phyloP scores from a whole-genome alignment of 2,113 vertebrate genomes.

The Anseranas semipalmata region DNA sequence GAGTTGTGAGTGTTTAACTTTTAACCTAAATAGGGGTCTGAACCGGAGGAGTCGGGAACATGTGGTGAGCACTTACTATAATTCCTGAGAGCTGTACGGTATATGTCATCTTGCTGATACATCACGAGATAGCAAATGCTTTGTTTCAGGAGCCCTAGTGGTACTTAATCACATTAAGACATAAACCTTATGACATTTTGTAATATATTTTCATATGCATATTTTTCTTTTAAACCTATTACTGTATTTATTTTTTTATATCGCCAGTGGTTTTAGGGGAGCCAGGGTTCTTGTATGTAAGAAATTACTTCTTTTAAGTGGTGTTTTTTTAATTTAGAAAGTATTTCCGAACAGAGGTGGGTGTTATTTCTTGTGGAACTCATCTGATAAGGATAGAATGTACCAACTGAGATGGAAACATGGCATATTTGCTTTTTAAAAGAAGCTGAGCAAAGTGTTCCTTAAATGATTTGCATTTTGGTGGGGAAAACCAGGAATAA shows the following conservation, averaged over 20 bases:
- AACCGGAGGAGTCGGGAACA: not conserved
- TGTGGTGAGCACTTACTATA: not conserved
- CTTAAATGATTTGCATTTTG: not conserved
- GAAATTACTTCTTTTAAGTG: slow-evolving; percentile 18
- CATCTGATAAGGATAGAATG: slow-evolving; percentile 23
- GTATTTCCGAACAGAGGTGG: not conserved
- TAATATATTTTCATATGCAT: not conserved
- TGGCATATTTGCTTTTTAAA: not conserved
- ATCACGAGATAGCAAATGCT: not conserved
- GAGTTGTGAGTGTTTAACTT: not conserved
- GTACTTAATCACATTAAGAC: not conserved
- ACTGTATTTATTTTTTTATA: not conserved
- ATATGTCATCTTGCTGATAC: not conserved
- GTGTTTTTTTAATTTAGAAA: not conserved
- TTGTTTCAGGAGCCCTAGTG: not conserved
- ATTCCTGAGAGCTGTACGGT: not conserved
- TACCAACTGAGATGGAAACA: not conserved
- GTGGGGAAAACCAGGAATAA: not conserved
- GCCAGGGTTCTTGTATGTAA: not conserved
- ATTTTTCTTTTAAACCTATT: not conserved
- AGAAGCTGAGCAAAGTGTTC: not conserved
- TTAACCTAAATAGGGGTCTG: not conserved
- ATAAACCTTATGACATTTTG: not conserved
- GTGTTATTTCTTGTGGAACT: slow-evolving; percentile 3
- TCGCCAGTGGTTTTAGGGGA: not conserved